These are phyloP conservation scores for Leguminivora glycinivorella DNA, from an alignment of 1,140 invertebrate genomes.

Conservation along the genomic window DNA sequence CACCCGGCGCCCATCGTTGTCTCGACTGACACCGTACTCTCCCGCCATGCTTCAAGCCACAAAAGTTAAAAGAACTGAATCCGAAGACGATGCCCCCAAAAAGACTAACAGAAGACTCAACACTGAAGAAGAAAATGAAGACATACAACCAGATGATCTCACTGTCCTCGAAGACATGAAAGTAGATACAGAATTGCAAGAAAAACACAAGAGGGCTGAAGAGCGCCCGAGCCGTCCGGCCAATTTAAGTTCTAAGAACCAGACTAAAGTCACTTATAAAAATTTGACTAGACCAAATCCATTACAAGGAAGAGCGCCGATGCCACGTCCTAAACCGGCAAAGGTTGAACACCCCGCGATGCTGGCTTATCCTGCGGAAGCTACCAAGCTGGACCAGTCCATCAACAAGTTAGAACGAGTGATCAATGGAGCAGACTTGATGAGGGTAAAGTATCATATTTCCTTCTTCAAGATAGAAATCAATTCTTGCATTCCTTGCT, in stretches of 20 bases:
- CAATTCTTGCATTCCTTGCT: too few species aligned
- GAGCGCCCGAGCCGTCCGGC: background rate
- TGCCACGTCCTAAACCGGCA: background rate
- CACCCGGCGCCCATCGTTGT: conserved; percentile 58
- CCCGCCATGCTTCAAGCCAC: conserved; percentile 39
- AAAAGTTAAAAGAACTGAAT: conserved; percentile 32
- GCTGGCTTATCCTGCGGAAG: background rate
- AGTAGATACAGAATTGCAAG: background rate
- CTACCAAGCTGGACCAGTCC: conserved; percentile 48
- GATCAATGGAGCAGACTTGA: conserved; percentile 55
- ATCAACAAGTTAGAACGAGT: conserved; percentile 53
- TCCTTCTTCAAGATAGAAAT: too few species aligned
- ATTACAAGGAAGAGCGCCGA: background rate
- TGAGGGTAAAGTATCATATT: conserved; percentile 45
- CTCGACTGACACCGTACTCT: conserved; percentile 60
- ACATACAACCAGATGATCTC: conserved; percentile 39
- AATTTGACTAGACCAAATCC: background rate
- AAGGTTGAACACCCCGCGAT: background rate
- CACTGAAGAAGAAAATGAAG: conserved; percentile 36
- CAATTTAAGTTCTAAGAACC: background rate
- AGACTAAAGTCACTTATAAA: background rate
- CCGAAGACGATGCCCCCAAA: conserved; percentile 28
- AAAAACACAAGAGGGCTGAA: background rate
- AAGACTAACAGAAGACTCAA: conserved; percentile 18
- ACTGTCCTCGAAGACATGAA: conserved; percentile 34